Percentiles rank a stretch among this genome's conserved stretches.
Conservation (phyloP, 2,888 invertebrate species). For the Meiosimyza platycephala region DNA sequence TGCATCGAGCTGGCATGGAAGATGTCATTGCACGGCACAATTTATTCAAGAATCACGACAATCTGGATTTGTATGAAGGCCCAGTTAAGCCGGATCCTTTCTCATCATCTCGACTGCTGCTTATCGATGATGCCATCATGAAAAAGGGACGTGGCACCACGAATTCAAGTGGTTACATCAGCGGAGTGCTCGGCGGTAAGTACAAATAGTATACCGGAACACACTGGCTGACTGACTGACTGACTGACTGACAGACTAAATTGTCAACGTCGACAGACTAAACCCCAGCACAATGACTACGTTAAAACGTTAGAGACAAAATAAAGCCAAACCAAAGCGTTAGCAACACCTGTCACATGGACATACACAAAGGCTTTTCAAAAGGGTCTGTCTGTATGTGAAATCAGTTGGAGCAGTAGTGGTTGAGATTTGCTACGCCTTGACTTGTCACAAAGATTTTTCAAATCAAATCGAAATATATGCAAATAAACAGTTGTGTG, state of each 20-base stretch:
- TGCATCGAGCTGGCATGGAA: slow-evolving; percentile 89
- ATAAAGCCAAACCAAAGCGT: background rate
- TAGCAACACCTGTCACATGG: background rate
- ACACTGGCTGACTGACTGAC: too few species aligned
- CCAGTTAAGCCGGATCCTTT: slow-evolving; percentile 87
- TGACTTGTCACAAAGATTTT: too few species aligned
- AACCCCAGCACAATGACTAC: background rate
- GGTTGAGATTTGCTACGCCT: too few species aligned
- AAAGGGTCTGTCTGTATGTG: too few species aligned
- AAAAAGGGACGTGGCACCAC: slow-evolving; percentile 60
- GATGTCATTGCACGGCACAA: slow-evolving; percentile 89
- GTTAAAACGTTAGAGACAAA: background rate
- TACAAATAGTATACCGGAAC: slow-evolving; percentile 32
- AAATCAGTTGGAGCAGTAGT: too few species aligned
- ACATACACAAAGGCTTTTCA: too few species aligned
- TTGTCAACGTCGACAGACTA: too few species aligned
- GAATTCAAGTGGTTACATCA: slow-evolving; percentile 57
- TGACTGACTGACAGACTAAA: background rate
- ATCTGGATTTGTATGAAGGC: slow-evolving; percentile 89
- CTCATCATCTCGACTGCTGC: slow-evolving; percentile 59
- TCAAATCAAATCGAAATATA: too few species aligned
- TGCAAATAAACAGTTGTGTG: too few species aligned
- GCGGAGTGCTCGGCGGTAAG: slow-evolving; percentile 64
- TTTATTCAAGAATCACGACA: slow-evolving; percentile 89
- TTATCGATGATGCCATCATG: slow-evolving; percentile 64